Percentiles rank a stretch among this genome's conserved stretches.
Conservation (phyloP, 2,797 vertebrate genomes). For the Antrozous pallidus region DNA sequence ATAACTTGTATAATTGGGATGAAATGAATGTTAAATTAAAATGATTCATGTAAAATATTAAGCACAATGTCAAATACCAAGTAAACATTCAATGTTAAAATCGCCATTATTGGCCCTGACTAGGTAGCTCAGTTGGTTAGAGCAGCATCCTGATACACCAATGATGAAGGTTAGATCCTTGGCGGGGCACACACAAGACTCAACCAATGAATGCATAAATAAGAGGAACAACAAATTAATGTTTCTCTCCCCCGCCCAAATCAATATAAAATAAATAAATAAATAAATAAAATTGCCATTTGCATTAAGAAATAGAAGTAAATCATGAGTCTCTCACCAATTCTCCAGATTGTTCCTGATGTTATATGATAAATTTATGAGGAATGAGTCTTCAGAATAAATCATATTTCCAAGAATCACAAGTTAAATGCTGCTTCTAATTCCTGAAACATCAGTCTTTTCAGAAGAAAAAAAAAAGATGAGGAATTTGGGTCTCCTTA, state of each 20-base stretch:
- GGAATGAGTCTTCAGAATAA: conserved; percentile 12
- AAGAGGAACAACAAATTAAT: not conserved
- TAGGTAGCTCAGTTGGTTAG: not conserved
- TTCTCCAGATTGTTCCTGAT: not conserved
- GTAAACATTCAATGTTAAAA: not conserved
- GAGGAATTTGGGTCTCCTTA: not conserved
- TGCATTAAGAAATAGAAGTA: not conserved
- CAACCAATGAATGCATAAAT: not conserved
- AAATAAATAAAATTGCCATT: not conserved
- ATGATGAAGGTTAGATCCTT: not conserved
- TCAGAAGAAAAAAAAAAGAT: conserved; percentile 32
- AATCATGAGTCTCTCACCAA: not conserved
- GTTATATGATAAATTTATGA: not conserved
- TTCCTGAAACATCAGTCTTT: not conserved
- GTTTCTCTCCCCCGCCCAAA: not conserved
- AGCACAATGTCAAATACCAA: not conserved
- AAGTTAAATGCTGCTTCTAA: conserved; percentile 7
- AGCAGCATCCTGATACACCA: not conserved
- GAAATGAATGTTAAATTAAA: not conserved
- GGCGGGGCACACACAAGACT: not conserved
- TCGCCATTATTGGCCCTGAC: not conserved
- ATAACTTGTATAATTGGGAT: not conserved
- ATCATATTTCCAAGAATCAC: not conserved
- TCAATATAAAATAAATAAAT: not conserved
- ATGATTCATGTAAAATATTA: not conserved